These are phyloP conservation scores for Drosophila yakuba DNA, from an alignment of 1,140 invertebrate species.

Conservation along the genomic window DNA sequence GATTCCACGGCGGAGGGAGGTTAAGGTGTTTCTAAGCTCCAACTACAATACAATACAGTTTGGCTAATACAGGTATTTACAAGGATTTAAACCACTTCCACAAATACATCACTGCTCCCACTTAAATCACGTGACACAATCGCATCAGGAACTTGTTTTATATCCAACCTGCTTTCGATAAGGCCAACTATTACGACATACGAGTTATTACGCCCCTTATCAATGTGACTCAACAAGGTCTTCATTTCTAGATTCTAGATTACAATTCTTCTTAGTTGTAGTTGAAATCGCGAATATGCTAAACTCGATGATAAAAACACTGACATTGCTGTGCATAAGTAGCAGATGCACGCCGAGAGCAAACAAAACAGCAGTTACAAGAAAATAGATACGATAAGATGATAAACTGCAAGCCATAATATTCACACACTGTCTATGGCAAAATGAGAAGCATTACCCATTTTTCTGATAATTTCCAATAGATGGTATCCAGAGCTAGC, in stretches of 20 bases:
- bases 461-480: background rate
- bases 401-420: background rate
- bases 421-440: no score
- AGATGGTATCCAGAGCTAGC: background rate
- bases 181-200: background rate
- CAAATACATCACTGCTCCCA: no score
- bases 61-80: background rate
- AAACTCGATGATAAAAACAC: background rate
- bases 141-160: background rate
- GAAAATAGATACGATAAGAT: background rate
- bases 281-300: constrained; percentile 8
- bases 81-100: no score
- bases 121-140: constrained; percentile 13
- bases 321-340: background rate
- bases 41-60: background rate
- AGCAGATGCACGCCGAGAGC: no score
- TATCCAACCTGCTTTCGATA: constrained; percentile 17
- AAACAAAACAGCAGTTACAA: background rate
- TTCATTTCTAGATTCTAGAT: background rate
- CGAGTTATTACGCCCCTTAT: constrained; percentile 12
- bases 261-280: background rate
- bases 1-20: background rate
- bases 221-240: constrained; percentile 17
- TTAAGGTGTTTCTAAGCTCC: background rate
- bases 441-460: no score